Evolutionary conservation across 2,888 invertebrate genomes (phyloP), one percentile per base, ranked within the genome.

Genomic region (Caenorhabditis plicata): DNA sequence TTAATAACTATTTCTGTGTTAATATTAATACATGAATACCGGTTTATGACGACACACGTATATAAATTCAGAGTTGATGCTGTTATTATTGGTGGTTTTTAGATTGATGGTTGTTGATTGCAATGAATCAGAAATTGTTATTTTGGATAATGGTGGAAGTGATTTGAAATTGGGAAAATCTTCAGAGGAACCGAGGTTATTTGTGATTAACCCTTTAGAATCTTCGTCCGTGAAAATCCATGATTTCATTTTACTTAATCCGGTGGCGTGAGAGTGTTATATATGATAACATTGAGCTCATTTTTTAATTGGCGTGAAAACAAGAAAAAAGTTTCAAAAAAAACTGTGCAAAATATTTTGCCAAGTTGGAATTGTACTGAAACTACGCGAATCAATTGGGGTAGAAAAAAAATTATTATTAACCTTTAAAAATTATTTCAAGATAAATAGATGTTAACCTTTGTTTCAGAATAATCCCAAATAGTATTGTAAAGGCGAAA

Each of bases 401-500:
- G n/a, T n/a, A n/a, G n/a, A 7, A 19, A 33, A 2, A 3, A 32
- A 25, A 49, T 36, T 27, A 17, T 27, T 36, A 7, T 25, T 44
- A 2, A 38, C 15, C 15, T 36, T 38, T 4, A 23, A 4, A 47
- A 19, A 17, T 32, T 20, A 29, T 4, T 42, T 5, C 31, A 17
- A 22, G 13, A 36, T 23, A 27, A 4, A 39, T 29, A 25, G n/a
- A 19, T 40, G 17, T 11, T 27, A 39, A n/a, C n/a, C n/a, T 42
- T 19, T 32, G 19, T 58, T 71, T 45, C 54, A 80, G 77, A 22
- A 25, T 90, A 15, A 86, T 92, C 44, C 93, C 95, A 0, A 98
- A 98, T 83, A 92, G 91, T 78, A 90, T 98, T 25, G 92, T 93
- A 87, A 99, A 99, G 85, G 94, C 94, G 0, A 96, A 95, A 83